Evolutionary conservation across 2,113 vertebrate species (phyloP), one percentile per base, ranked within the genome.

Genomic region (Dipodomys stephensi): DNA sequence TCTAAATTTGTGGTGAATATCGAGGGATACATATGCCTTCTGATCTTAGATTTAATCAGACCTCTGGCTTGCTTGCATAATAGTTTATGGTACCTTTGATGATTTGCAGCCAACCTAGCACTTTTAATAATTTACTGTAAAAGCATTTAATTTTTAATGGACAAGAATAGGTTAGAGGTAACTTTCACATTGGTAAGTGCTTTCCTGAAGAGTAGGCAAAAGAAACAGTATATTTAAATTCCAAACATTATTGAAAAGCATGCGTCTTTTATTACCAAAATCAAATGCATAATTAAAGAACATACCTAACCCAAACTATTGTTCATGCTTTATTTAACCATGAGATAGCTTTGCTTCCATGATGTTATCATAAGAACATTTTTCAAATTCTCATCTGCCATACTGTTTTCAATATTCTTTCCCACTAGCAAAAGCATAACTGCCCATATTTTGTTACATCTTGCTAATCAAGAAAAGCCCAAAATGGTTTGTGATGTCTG

Each of bases 101-200:
- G 98, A 98, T 98, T 97, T 98, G 97, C 95, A 97, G 96, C 96
- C 97, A 98, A 97, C 90, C 86, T 96, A 98, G 95, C 96, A 96
- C 93, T 98, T 98, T 98, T 97, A 98, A 98, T 98, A 98, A 98
- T 98, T 98, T 97, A 98, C 98, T 96, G 95, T 95, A 97, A 98
- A 97, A 97, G 88, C 82, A 93, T 98, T 98, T 98, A 98, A 98
- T 98, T 98, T 98, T 98, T 98, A 98, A 98, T 98, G 97, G 96
- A 97, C 95, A 97, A 93, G 96, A 98, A 97, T 90, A 35, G 95
- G 94, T 91, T 97, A 91, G 95, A 97, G 90, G 96, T 96, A 96
- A 96, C 95, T 96, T 96, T 91, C 96, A 95, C 89, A 97, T 95
- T 97, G 89, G 89, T 97, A 97, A 98, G 93, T 97, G 94, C 81